Evolutionary conservation across 1,140 invertebrate species (phyloP).

Genomic region (Eurosta solidaginis): DNA sequence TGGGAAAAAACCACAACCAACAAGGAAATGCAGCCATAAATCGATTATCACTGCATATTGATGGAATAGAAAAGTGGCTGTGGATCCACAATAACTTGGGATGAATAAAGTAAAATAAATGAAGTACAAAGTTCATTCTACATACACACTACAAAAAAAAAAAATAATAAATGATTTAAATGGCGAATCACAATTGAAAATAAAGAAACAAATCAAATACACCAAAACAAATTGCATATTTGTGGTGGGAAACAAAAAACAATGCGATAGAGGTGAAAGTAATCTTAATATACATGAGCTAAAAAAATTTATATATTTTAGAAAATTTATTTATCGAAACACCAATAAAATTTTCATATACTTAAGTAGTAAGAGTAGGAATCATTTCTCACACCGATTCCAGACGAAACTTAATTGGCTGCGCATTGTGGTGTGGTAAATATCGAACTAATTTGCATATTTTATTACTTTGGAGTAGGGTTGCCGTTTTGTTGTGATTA

Average conservation of each 20-base stretch:
- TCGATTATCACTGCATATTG: constrained; percentile 48
- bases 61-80: constrained; percentile 58
- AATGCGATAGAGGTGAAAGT: constrained; percentile 41
- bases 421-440: constrained; percentile 40
- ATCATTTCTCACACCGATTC: neutral
- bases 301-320: no score
- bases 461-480: neutral
- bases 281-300: neutral
- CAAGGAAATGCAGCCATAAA: neutral
- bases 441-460: constrained; percentile 42
- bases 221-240: constrained; percentile 46
- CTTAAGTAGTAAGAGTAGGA: no score
- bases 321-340: no score
- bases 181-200: constrained; percentile 16
- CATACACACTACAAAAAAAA: neutral
- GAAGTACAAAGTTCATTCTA: neutral
- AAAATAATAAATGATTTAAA: constrained; percentile 31
- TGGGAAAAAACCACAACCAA: neutral
- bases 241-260: constrained; percentile 45
- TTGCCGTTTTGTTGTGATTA: no score
- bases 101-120: neutral
- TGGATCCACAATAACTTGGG: constrained; percentile 49
- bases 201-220: constrained; percentile 26
- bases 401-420: constrained; percentile 56
- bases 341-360: no score